Evolutionary conservation across 1,140 invertebrate genomes (phyloP).

Genomic region (Alviniconcha marisindica): DNA sequence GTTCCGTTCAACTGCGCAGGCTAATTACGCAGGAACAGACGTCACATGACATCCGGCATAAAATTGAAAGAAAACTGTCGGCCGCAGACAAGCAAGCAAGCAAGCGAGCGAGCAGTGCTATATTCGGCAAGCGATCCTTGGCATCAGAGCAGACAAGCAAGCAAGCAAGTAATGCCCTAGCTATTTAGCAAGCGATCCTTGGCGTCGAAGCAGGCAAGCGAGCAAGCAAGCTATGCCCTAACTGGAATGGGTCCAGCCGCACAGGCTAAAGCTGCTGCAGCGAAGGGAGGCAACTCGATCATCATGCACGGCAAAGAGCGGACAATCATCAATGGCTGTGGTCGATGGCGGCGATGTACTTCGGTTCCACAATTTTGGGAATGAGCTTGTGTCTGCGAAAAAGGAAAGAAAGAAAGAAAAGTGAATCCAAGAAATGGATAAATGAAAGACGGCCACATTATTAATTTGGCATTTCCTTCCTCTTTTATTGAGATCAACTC

Average conservation of each 20-base stretch:
- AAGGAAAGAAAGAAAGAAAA: too few relatives aligned
- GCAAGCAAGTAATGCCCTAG: not conserved
- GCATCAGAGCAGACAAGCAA: not conserved
- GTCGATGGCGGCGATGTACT: slow-evolving; percentile 66
- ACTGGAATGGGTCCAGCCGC: not conserved
- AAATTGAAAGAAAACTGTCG: too few relatives aligned
- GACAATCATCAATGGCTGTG: not conserved
- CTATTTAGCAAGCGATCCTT: not conserved
- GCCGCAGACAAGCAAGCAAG: too few relatives aligned
- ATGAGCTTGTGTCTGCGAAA: slow-evolving; percentile 68
- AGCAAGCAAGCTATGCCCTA: not conserved
- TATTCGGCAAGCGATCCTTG: too few relatives aligned
- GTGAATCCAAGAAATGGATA: too few relatives aligned
- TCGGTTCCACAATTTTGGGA: slow-evolving; percentile 59
- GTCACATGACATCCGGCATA: too few relatives aligned
- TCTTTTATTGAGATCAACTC: not conserved
- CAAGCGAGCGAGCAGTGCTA: too few relatives aligned
- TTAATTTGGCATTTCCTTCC: too few relatives aligned
- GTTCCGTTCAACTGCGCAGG: too few relatives aligned
- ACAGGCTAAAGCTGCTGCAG: too few relatives aligned
- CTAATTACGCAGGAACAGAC: too few relatives aligned
- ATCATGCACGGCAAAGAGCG: not conserved
- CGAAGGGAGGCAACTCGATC: not conserved
- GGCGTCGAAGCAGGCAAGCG: not conserved
- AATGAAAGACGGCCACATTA: too few relatives aligned